Conservation (phyloP, 2,113 vertebrate species). For the Marmota monax region DNA sequence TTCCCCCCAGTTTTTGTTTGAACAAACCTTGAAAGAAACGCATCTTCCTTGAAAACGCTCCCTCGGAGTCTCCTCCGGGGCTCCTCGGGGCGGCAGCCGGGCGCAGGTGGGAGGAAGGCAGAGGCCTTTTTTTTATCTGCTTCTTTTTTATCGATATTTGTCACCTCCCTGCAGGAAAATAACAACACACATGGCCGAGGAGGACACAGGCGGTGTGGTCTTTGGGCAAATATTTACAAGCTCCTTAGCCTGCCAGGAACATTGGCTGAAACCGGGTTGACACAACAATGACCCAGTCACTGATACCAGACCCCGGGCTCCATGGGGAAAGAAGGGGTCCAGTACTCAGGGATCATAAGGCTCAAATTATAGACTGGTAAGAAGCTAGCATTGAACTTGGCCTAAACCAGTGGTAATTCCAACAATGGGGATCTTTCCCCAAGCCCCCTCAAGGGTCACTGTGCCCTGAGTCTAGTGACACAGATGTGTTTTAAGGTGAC, state of each 20-base stretch:
- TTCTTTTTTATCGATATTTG: not conserved
- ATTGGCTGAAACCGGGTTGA: not conserved
- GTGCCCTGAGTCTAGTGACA: no score
- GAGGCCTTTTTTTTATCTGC: conserved; percentile 32
- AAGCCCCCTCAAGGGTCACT: not conserved
- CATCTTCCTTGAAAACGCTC: accelerated
- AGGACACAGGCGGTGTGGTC: not conserved
- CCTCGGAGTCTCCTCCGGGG: not conserved
- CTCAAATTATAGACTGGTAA: not conserved
- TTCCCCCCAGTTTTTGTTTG: not conserved
- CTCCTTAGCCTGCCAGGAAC: not conserved
- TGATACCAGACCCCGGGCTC: accelerated
- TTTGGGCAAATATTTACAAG: not conserved
- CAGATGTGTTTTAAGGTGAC: no score
- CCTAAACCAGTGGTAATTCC: not conserved
- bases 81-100: accelerated
- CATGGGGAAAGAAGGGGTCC: not conserved
- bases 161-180: conserved; percentile 55
- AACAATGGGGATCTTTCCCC: not conserved
- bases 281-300: not conserved
- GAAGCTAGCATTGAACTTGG: not conserved
- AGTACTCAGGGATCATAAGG: not conserved
- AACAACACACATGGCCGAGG: not conserved
- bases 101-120: accelerated
- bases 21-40: conserved; percentile 58